Percentiles rank a stretch among this genome's conserved stretches.
These are phyloP conservation scores for Osmerus eperlanus DNA, from an alignment of 2,113 vertebrate genomes.

Conservation along the genomic window DNA sequence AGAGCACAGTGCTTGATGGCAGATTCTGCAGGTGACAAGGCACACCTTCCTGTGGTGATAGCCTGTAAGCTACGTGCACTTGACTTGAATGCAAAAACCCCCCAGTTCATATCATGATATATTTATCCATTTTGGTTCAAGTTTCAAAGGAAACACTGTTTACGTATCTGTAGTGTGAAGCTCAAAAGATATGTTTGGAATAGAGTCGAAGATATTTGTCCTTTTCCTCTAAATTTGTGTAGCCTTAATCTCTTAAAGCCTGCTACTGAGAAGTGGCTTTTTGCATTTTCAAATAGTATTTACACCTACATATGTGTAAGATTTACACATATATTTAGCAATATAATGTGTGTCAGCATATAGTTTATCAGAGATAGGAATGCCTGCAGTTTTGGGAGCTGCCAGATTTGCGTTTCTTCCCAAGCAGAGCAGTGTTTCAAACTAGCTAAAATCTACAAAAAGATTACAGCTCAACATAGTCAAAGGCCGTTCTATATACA, in stretches of 20 bases:
- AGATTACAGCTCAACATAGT: conserved; percentile 93
- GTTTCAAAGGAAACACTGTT: conserved; percentile 69
- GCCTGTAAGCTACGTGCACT: conserved; percentile 72
- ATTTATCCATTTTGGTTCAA: conserved; percentile 69
- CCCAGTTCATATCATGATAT: conserved; percentile 60
- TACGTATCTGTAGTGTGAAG: conserved; percentile 42
- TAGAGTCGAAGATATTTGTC: conserved; percentile 67
- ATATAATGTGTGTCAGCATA: conserved; percentile 68
- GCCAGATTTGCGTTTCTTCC: conserved; percentile 82
- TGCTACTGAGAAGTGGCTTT: conserved; percentile 73
- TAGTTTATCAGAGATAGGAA: conserved; percentile 78
- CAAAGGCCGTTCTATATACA: conserved; percentile 86
- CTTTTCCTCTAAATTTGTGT: conserved; percentile 64
- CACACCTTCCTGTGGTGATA: conserved; percentile 69
- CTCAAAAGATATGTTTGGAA: conserved; percentile 73
- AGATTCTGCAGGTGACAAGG: conserved; percentile 70
- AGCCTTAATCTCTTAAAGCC: conserved; percentile 73
- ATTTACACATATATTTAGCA: conserved; percentile 58
- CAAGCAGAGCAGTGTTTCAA: conserved; percentile 88
- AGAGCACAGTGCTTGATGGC: conserved; percentile 74
- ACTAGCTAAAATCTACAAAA: conserved; percentile 97
- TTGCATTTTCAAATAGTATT: conserved; percentile 74
- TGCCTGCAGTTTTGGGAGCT: conserved; percentile 88
- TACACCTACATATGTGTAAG: conserved; percentile 63
- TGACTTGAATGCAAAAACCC: conserved; percentile 60